Evolutionary conservation across 2,888 invertebrate species (phyloP), one percentile per base, ranked within the genome.

Genomic region (Leptura quadrifasciata): DNA sequence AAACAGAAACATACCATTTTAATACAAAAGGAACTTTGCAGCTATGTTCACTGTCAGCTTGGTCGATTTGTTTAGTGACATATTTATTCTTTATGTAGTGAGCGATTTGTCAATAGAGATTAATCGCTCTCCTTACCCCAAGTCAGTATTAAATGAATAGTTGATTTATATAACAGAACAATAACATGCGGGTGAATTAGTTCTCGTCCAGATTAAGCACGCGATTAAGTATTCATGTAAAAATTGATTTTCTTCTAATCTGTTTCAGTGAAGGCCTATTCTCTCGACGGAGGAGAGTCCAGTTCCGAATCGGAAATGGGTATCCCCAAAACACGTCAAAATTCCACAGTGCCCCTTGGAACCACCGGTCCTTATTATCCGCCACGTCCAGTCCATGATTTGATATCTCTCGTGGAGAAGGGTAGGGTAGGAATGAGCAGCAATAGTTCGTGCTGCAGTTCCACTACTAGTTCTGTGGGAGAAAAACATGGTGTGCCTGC

Each of bases 251-350:
- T 63, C 58, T 60, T 21, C 8, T 64, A n/a, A 17, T 18, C 35
- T 35, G 39, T 60, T 85, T 27, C 86, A 92, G 93, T 91, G 12
- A 91, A 92, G 85, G 91, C 92, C 54, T 93, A 92, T 85, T 91
- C 92, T 9, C 92, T 93, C 84, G 92, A 93, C 82, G 93, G 92
- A 79, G 91, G 91, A 20, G 93, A 93, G 79, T 92, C 93, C 4
- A 94, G 94, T 82, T 94, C 94, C 47, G 95, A 95, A 87, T 94
- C 94, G 65, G 95, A 95, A 86, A 93, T 87, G 83, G 87, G 88
- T 15, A 81, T n/a, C 86, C 86, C 58, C 79, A 76, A 39, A 54
- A 77, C 76, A 75, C 75, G 79, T 77, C 79, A 80, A 72, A 73
- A 69, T 70, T 57, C 82, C 63, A 70, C 82, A 9, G 74, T 79